Conservation (phyloP, 2,797 vertebrate species). For the Enteromius treurensis region DNA sequence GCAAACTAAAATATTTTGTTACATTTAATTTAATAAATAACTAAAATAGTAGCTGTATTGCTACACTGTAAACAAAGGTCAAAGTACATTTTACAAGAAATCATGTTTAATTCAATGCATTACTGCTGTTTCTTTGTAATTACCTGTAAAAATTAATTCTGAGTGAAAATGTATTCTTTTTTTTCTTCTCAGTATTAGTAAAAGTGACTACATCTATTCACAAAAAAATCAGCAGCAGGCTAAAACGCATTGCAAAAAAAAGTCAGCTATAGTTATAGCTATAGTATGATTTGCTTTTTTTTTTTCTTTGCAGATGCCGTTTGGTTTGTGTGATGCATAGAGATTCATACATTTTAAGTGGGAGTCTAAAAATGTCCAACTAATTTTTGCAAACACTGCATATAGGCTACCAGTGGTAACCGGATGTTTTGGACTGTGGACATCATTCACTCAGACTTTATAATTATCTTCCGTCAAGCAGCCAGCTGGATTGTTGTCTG, state of each 20-base stretch:
- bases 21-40: not conserved
- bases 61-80: not conserved
- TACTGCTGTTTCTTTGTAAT: not conserved
- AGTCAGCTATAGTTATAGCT: not conserved
- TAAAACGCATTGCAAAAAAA: not conserved
- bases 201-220: not conserved
- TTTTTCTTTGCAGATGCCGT: not conserved
- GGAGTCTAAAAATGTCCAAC: constrained; percentile 2
- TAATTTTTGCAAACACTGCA: not conserved
- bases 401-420: not conserved
- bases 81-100: not conserved
- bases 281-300: not conserved
- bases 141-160: not conserved
- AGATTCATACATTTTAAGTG: not conserved
- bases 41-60: not conserved
- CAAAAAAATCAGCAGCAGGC: too few species aligned
- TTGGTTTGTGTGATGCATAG: constrained; percentile 2
- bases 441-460: constrained; percentile 36
- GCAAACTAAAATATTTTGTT: not conserved
- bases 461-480: constrained; percentile 39
- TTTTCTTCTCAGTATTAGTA: not conserved
- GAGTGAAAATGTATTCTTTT: not conserved
- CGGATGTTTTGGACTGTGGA: constrained; percentile 37
- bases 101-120: not conserved
- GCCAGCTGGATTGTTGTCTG: constrained; percentile 26